Conservation (phyloP, 2,888 invertebrate species). For the Chironomus riparius region DNA sequence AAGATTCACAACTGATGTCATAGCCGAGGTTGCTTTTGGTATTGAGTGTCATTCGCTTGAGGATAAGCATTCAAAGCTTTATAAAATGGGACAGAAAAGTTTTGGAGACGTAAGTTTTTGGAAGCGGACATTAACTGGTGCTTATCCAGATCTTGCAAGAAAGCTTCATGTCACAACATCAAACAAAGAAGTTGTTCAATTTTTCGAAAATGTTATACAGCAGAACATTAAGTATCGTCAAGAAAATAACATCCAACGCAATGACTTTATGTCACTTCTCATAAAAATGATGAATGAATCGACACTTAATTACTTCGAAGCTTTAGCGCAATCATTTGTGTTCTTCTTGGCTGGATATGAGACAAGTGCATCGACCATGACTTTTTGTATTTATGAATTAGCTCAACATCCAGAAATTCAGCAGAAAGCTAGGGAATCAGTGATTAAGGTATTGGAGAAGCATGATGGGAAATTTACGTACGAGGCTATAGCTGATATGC, state of each 20-base stretch:
- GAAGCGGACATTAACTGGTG: not conserved
- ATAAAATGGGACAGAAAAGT: not conserved
- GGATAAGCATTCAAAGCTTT: not conserved
- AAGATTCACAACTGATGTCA: constrained; percentile 6
- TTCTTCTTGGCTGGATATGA: constrained; percentile 46
- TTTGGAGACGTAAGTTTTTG: not conserved
- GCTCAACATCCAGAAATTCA: constrained; percentile 39
- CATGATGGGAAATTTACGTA: constrained; percentile 35
- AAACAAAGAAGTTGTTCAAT: not conserved
- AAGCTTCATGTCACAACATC: not conserved
- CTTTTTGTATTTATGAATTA: constrained; percentile 35
- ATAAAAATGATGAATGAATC: constrained; percentile 32
- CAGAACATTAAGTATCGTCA: constrained; percentile 29
- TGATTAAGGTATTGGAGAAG: constrained; percentile 32
- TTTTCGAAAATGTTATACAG: constrained; percentile 28
- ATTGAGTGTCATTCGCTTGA: not conserved
- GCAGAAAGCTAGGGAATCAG: constrained; percentile 35
- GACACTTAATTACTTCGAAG: constrained; percentile 35
- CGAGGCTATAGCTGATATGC: constrained; percentile 37
- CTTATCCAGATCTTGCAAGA: not conserved
- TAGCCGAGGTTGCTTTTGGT: constrained; percentile 6
- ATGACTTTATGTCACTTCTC: constrained; percentile 30
- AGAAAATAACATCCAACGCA: constrained; percentile 29
- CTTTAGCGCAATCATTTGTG: constrained; percentile 44
- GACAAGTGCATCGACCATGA: constrained; percentile 37